Evolutionary conservation across 2,797 vertebrate genomes (phyloP).

Genomic region (Platalea minor): DNA sequence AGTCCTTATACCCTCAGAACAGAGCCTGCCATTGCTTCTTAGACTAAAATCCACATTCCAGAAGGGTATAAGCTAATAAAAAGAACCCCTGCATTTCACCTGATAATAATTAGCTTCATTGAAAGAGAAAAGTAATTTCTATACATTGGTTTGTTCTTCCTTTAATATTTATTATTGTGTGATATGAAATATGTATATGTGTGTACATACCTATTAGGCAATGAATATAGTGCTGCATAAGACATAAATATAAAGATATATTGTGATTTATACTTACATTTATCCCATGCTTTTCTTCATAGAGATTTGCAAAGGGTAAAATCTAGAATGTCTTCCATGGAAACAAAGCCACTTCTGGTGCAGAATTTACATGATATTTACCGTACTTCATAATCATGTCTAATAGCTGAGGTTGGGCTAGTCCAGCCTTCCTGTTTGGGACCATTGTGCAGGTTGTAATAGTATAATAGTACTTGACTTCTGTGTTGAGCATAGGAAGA

Average conservation of each 20-base stretch:
- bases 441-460: neutral
- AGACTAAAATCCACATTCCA: conserved; percentile 16
- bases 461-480: neutral
- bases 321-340: neutral
- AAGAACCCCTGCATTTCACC: neutral
- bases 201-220: neutral
- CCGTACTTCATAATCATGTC: neutral
- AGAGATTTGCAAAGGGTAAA: neutral
- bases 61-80: neutral
- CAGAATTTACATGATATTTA: neutral
- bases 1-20: conserved; percentile 21
- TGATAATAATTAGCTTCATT: conserved; percentile 1
- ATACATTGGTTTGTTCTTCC: neutral
- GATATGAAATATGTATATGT: neutral
- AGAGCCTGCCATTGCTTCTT: conserved; percentile 12
- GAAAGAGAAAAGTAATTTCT: neutral
- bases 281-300: neutral
- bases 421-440: neutral
- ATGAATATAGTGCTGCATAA: neutral
- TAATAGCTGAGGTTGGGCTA: neutral
- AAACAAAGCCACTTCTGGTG: neutral
- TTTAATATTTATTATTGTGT: neutral
- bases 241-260: neutral
- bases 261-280: neutral
- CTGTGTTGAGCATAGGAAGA: neutral